phyloP scores from a whole-genome alignment of 2,797 vertebrate species.

The Ctenochaetus hawaiiensis region DNA sequence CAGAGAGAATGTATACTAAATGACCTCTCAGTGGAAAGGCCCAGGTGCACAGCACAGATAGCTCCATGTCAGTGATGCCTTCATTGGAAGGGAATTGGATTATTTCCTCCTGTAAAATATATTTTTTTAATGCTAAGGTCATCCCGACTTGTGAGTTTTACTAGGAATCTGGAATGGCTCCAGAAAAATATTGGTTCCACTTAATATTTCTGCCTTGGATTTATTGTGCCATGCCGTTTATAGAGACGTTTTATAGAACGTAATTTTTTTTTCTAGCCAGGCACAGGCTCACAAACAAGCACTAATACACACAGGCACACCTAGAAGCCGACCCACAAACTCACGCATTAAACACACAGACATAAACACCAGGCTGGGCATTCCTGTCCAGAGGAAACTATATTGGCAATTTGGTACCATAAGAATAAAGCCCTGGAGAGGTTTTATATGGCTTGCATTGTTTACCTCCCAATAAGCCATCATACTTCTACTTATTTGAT shows the following conservation, averaged over 20 bases:
- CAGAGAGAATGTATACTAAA: slow-evolving; percentile 51
- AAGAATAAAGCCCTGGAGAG: slow-evolving; percentile 46
- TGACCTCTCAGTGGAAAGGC: slow-evolving; percentile 61
- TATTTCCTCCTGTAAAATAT: slow-evolving; percentile 72
- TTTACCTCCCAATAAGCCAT: slow-evolving; percentile 68
- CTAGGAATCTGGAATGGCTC: slow-evolving; percentile 71
- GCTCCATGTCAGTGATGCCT: slow-evolving; percentile 64
- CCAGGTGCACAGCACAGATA: slow-evolving; percentile 63
- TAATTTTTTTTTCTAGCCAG: slow-evolving; percentile 58
- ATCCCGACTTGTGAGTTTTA: slow-evolving; percentile 77
- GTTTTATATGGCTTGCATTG: slow-evolving; percentile 69
- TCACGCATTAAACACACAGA: slow-evolving; percentile 34
- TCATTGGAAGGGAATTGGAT: slow-evolving; percentile 68
- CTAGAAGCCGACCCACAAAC: slow-evolving; percentile 15
- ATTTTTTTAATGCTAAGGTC: slow-evolving; percentile 77
- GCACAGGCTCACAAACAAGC: slow-evolving; percentile 51
- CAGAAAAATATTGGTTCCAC: slow-evolving; percentile 80
- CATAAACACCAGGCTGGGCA: slow-evolving; percentile 47
- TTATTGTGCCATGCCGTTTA: slow-evolving; percentile 80
- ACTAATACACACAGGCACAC: slow-evolving; percentile 20
- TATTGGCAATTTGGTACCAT: slow-evolving; percentile 64
- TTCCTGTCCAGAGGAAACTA: slow-evolving; percentile 62
- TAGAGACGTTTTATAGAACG: slow-evolving; percentile 78
- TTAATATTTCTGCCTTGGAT: slow-evolving; percentile 81
- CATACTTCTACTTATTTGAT: slow-evolving; percentile 60